phyloP scores from a whole-genome alignment of 2,113 vertebrate genomes.

The Naja naja region DNA sequence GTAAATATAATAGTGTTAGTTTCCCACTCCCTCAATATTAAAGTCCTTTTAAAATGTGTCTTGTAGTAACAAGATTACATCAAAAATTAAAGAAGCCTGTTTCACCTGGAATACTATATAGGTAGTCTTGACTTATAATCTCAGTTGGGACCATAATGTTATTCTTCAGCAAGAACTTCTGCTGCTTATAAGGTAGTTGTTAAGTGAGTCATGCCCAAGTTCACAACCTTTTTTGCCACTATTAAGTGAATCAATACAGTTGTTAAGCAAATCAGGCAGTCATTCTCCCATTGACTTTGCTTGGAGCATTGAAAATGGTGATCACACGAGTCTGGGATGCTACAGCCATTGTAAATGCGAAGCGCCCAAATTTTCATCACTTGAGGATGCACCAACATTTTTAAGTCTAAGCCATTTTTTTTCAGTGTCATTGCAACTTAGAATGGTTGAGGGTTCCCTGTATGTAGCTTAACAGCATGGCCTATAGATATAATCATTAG shows the following conservation, averaged over 20 bases:
- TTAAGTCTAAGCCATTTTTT: background rate
- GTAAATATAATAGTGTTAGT: background rate
- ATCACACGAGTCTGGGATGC: background rate
- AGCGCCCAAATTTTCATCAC: no score
- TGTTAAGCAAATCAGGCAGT: background rate
- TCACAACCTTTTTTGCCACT: background rate
- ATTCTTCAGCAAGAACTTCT: background rate
- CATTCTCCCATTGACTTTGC: background rate
- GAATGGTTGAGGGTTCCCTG: background rate
- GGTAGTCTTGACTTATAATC: background rate
- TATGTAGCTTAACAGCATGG: background rate
- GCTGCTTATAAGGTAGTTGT: background rate
- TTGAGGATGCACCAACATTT: no score
- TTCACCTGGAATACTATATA: background rate
- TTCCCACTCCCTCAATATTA: background rate
- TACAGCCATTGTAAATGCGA: background rate
- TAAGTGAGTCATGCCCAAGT: background rate
- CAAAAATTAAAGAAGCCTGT: background rate
- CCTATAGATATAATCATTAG: background rate
- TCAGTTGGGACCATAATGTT: background rate
- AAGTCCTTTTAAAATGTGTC: background rate
- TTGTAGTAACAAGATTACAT: background rate
- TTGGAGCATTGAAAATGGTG: background rate
- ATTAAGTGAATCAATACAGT: background rate
- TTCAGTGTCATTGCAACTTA: background rate